Evolutionary conservation across 2,797 vertebrate species (phyloP).

Genomic region (Anas acuta): DNA sequence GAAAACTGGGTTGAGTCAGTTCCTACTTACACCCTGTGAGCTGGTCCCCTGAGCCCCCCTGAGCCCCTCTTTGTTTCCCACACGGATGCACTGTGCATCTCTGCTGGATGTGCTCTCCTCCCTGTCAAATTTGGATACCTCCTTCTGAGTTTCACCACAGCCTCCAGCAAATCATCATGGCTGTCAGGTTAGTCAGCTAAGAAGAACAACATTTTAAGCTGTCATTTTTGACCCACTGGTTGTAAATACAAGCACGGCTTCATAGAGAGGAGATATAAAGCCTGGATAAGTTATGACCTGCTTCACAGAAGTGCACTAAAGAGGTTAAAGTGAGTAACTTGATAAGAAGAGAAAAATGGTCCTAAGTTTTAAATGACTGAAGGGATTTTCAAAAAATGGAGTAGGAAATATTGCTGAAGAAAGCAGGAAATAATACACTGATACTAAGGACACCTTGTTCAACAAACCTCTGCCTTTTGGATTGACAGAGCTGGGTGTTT

Average conservation of each 20-base stretch:
- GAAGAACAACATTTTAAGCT: neutral
- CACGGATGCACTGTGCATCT: neutral
- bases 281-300: neutral
- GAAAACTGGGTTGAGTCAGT: neutral
- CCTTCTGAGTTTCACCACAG: neutral
- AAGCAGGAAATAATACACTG: neutral
- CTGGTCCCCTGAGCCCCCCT: neutral
- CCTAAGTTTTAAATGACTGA: neutral
- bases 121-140: neutral
- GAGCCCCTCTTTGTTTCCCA: neutral
- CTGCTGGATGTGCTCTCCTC: neutral
- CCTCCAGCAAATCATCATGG: neutral
- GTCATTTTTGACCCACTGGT: neutral
- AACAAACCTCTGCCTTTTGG: neutral
- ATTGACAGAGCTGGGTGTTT: neutral
- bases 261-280: neutral
- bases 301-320: neutral
- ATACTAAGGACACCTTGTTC: neutral
- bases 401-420: neutral
- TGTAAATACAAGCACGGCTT: neutral
- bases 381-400: neutral
- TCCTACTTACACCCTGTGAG: neutral
- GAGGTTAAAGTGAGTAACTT: neutral
- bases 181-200: neutral
- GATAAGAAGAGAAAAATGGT: neutral